Evolutionary conservation across 2,888 invertebrate genomes (phyloP).

Genomic region (Bibio marci): DNA sequence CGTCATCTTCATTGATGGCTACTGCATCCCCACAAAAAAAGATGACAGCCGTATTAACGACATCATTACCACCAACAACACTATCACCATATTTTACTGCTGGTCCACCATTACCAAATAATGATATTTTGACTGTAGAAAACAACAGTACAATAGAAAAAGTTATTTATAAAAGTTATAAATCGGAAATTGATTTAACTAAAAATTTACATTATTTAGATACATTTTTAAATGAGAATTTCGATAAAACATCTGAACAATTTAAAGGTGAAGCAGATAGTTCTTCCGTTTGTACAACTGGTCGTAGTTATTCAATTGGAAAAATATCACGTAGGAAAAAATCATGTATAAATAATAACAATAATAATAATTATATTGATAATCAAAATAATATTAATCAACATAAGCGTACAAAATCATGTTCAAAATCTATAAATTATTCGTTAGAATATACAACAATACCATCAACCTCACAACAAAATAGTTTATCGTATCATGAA

Average conservation of each 20-base stretch:
- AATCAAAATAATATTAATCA: background rate
- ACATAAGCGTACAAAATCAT: constrained; percentile 23
- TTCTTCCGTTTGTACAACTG: too few relatives aligned
- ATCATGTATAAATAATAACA: background rate
- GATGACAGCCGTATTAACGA: background rate
- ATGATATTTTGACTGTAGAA: too few relatives aligned
- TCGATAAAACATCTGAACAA: constrained; percentile 16
- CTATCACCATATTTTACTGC: background rate
- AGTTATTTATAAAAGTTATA: constrained; percentile 27
- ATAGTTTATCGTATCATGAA: background rate
- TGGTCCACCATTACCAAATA: background rate
- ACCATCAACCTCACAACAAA: background rate
- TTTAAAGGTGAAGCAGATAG: background rate
- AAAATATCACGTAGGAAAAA: constrained; percentile 2
- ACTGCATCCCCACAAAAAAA: background rate
- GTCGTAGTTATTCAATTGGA: constrained; percentile 3
- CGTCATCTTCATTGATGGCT: background rate
- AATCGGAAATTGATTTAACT: constrained; percentile 28
- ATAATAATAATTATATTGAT: background rate
- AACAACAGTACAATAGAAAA: constrained; percentile 5
- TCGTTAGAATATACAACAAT: constrained; percentile 20
- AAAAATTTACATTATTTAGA: constrained; percentile 27
- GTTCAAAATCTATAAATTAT: constrained; percentile 13
- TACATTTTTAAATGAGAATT: constrained; percentile 28
- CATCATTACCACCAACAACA: background rate